A percentile compares a stretch with the other conserved stretches of the same genome.
These are phyloP conservation scores for Tokudaia muenninki DNA, from an alignment of 2,797 vertebrate species.

Conservation along the genomic window DNA sequence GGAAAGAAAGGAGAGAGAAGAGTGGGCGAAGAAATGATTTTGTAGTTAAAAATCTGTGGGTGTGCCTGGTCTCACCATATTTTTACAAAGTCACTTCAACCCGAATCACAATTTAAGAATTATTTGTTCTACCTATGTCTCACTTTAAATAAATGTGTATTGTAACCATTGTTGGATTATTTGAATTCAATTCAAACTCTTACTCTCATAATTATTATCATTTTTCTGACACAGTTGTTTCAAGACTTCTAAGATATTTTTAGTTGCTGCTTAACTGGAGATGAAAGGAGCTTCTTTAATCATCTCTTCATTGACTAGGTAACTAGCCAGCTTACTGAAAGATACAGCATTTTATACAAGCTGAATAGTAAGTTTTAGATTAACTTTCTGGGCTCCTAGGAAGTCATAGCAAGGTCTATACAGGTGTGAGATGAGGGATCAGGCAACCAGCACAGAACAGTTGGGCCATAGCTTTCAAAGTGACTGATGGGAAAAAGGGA, in stretches of 20 bases:
- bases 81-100: conserved; percentile 76
- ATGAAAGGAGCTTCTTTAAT: conserved; percentile 48
- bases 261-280: conserved; percentile 64
- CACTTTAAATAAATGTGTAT: conserved; percentile 80
- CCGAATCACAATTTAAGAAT: conserved; percentile 70
- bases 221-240: conserved; percentile 43
- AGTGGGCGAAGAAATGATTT: conserved; percentile 95
- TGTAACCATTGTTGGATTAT: conserved; percentile 81
- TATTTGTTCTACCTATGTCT: conserved; percentile 66
- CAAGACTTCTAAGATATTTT: conserved; percentile 41
- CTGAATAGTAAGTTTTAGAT: neutral
- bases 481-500: neutral
- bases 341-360: neutral
- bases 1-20: conserved; percentile 95
- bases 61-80: neutral
- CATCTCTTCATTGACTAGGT: conserved; percentile 27
- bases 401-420: neutral
- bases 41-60: conserved; percentile 53
- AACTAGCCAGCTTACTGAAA: neutral
- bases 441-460: neutral
- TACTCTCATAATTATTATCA: conserved; percentile 31
- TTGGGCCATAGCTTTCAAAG: neutral
- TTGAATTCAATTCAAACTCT: conserved; percentile 83
- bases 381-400: neutral
- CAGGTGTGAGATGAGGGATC: neutral